Base-by-base conservation (phyloP, 1,140 invertebrate species). In the Cecropterus lyciades region DNA sequence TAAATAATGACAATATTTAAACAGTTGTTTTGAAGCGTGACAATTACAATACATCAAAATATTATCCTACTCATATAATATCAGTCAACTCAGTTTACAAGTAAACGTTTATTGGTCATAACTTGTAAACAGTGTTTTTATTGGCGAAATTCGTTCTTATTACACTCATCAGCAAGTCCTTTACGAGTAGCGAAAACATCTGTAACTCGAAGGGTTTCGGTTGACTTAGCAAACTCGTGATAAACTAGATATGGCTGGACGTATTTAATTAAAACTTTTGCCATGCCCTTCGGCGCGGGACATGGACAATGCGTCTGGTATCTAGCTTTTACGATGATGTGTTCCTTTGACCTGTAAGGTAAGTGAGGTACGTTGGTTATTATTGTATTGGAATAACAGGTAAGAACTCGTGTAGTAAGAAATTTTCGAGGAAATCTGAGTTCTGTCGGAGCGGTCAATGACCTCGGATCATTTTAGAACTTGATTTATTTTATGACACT, bases 211-310 rank as follows among this genome's bases (percentile, higher is more conserved):
- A 65, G 16, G 48, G 63, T 62, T 49, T 62, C 63, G 53, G 64
- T 20, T 64, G 10, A 59, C 11, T 69, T 30, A 53, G 46, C 51
- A 57, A 55, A 64, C 51, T 56, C 14, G 15, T 56, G 64, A 75
- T 62, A 72, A 72, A 65, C 64, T 60, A 45, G 49, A 60, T 60
- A 60, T 66, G 69, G 66, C 69, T 63, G n/a, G n/a, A n/a, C n/a
- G 65, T 79, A 73, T 80, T 84, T 87, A 84, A 87, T 87, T 85
- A 87, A 84, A 87, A 87, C 76, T 87, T 87, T 84, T n/a, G n/a
- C 57, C 46, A 27, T 53, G 65, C 42, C 64, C 53, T 49, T 63
- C 65, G 62, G 37, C 51, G 42, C 59, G 49, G 24, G 14, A 10
- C 45, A 69, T 49, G 59, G 64, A 64, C 64, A 64, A 63, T 63